These are phyloP conservation scores for Smithornis capensis DNA, from an alignment of 2,113 vertebrate genomes.

Conservation along the genomic window DNA sequence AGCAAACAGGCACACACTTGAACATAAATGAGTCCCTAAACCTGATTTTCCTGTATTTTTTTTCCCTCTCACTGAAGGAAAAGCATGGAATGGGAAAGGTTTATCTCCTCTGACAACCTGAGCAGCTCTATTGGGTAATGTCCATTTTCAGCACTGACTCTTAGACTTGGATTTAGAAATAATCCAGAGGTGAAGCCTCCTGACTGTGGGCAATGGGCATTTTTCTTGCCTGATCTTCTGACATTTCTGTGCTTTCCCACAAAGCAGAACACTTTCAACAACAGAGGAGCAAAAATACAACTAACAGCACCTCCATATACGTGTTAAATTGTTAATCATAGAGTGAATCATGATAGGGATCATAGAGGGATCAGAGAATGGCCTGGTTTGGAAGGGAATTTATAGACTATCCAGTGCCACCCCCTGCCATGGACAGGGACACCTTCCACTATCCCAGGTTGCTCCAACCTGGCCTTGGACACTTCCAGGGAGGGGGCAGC, in stretches of 20 bases:
- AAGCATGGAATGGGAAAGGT: background rate
- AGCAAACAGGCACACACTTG: background rate
- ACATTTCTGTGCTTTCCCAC: background rate
- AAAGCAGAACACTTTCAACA: background rate
- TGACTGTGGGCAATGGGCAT: fast-evolving
- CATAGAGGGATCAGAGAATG: too few species aligned
- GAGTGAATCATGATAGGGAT: too few species aligned
- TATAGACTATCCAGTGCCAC: background rate
- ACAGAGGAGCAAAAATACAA: background rate
- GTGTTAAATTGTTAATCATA: background rate
- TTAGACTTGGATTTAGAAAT: background rate
- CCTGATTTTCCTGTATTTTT: background rate
- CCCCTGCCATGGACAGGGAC: background rate
- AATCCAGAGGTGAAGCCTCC: background rate
- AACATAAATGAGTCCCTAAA: background rate
- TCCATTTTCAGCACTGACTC: background rate
- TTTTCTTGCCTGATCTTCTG: fast-evolving
- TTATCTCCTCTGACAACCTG: background rate
- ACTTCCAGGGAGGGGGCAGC: too few species aligned
- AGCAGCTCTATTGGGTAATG: background rate
- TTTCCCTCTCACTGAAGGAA: background rate
- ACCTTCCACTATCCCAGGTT: fast-evolving
- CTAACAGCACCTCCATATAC: background rate
- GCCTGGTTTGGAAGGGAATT: too few species aligned
- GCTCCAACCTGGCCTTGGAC: background rate